Evolutionary conservation across 2,888 invertebrate species (phyloP).

Genomic region (Microplitis deprimator): DNA sequence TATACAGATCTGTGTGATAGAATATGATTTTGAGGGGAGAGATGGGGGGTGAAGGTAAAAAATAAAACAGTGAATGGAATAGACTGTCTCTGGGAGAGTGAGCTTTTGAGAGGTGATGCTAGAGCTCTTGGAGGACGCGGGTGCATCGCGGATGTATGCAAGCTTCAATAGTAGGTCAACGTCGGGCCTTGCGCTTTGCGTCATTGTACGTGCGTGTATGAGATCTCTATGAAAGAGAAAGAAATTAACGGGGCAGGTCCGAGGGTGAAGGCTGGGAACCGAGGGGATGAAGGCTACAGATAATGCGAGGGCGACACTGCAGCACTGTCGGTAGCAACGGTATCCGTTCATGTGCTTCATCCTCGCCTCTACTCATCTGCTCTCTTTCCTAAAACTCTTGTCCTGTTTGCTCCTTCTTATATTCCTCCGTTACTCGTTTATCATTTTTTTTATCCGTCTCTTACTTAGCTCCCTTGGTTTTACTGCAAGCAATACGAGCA

Average conservation of each 20-base stretch:
- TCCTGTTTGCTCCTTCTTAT: not conserved
- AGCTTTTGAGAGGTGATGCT: conserved; percentile 20
- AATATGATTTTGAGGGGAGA: not conserved
- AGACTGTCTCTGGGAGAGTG: conserved; percentile 23
- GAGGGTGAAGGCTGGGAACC: conserved; percentile 7
- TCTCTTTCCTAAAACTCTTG: not conserved
- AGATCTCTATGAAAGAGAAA: conserved; percentile 24
- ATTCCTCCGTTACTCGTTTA: not conserved
- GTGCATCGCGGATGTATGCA: conserved; percentile 23
- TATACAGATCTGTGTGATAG: not conserved
- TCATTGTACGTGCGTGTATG: conserved; percentile 50
- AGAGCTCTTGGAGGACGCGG: conserved; percentile 22
- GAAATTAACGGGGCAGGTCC: not conserved
- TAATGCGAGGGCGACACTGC: conserved; percentile 37
- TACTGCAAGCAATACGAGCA: not conserved
- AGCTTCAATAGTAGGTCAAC: conserved; percentile 50
- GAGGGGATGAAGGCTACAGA: conserved; percentile 28
- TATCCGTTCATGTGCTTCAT: conserved; percentile 20
- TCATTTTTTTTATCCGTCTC: conserved; percentile 1
- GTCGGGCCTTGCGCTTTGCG: conserved; percentile 45
- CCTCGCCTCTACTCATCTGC: conserved; percentile 13
- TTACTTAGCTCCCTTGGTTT: conserved; percentile 7
- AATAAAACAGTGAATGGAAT: conserved; percentile 14
- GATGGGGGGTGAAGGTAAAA: conserved; percentile 2
- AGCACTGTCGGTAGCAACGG: conserved; percentile 39